Base-by-base conservation (phyloP, 2,797 vertebrate genomes). In the Sebastes cheni region DNA sequence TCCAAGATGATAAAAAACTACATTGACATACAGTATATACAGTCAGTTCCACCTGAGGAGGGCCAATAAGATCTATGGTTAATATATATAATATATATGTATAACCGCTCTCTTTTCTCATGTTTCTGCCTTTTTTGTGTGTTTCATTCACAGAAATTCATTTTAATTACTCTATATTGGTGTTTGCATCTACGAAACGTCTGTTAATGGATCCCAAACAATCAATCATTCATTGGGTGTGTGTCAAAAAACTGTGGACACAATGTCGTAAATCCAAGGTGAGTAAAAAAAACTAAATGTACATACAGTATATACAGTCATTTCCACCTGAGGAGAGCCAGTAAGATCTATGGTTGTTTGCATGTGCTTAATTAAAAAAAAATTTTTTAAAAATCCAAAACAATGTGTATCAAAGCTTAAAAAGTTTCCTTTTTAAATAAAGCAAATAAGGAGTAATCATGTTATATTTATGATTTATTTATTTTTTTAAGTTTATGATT, bases 21-120 rank as follows among this genome's bases (percentile, higher is more conserved):
- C 3, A 18, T 20, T 50, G 0, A 0, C 16, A 42, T 50, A 27
- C 8, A 8, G 5, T 8, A 18, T 1, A 20, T 20, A 39, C 2
- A 52, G 6, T 58, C 9, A 39, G 14, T 2, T 62, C 20, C 30
- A 62, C 1, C 20, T 22, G 10, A 62, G 20, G 29, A 32, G 5
- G 29, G 11, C 4, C 36, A 68, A 14, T 56, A 23, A 30, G 5
- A 13, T 67, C 10, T 55, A 16, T 16, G 4, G 27, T 54, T 56
- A 11, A 34, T 34, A 13, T 39, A 13, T 39, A 39, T 39, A 39
- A 39, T 39, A 39, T 39, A 39, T 39, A 39, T 39, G 36, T 13
- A 13, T 39, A 39, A 39, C 36, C 12, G 36, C 12, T 22, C 6
- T 25, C 62, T 25, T 13, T 60, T 62, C 18, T 2, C 6, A n/a